phyloP scores from a whole-genome alignment of 1,140 invertebrate species.

The Micrasema minimum region DNA sequence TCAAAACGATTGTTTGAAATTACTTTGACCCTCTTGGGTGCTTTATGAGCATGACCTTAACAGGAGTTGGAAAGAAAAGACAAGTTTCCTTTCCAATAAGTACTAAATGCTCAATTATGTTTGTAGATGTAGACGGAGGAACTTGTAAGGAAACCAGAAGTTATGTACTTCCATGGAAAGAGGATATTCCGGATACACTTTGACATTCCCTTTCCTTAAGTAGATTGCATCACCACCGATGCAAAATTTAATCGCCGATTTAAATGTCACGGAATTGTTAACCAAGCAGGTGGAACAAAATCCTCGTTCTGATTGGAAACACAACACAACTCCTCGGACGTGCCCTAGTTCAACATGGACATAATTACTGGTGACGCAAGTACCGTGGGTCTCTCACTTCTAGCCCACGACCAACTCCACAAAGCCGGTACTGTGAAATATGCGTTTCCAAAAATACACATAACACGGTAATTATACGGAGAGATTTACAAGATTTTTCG shows the following conservation, averaged over 20 bases:
- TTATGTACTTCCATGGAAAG: background rate
- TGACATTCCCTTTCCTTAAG: constrained; percentile 26
- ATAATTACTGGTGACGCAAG: constrained; percentile 14
- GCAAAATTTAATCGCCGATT: constrained; percentile 24
- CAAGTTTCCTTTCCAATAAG: constrained; percentile 5
- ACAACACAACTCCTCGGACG: background rate
- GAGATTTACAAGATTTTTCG: constrained; percentile 15
- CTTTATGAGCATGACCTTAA: background rate
- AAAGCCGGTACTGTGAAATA: constrained; percentile 8
- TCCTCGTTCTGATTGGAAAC: constrained; percentile 19
- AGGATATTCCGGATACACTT: constrained; percentile 21
- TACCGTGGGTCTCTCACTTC: constrained; percentile 6
- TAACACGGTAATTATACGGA: constrained; percentile 18
- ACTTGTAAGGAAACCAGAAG: background rate
- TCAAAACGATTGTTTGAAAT: background rate
- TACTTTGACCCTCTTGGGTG: constrained; percentile 6
- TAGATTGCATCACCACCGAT: background rate
- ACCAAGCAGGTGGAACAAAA: constrained; percentile 16
- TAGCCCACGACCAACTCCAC: constrained; percentile 13
- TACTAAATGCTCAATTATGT: constrained; percentile 18
- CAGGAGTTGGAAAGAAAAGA: background rate
- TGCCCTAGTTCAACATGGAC: constrained; percentile 15
- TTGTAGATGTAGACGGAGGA: background rate
- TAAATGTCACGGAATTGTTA: constrained; percentile 21
- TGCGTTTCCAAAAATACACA: constrained; percentile 24